Percentiles rank a stretch among this genome's conserved stretches.
Conservation (phyloP, 2,113 vertebrate genomes). For the Leucoraja erinaceus region DNA sequence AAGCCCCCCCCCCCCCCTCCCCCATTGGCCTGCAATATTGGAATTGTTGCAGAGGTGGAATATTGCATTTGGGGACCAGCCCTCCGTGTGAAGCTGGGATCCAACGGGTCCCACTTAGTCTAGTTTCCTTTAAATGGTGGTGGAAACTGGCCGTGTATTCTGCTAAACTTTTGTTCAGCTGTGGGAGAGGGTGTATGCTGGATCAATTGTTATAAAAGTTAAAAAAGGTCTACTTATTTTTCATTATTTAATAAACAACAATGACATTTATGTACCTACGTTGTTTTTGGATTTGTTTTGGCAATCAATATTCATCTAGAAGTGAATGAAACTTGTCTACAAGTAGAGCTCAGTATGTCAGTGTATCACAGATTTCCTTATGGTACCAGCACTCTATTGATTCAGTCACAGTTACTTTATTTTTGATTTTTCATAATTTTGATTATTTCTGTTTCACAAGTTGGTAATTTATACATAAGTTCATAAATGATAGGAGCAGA, state of each 20-base stretch:
- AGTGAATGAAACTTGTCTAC: background rate
- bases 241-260: background rate
- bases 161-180: too few relatives aligned
- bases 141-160: too few relatives aligned
- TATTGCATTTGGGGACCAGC: too few relatives aligned
- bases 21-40: too few relatives aligned
- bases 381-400: background rate
- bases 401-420: background rate
- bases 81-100: too few relatives aligned
- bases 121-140: too few relatives aligned
- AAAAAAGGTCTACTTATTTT: background rate
- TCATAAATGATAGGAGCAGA: too few relatives aligned
- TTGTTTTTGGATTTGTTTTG: background rate
- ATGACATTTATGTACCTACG: background rate
- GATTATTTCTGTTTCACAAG: too few relatives aligned
- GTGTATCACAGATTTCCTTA: background rate
- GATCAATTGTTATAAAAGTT: background rate
- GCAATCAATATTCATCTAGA: background rate
- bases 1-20: too few relatives aligned
- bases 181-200: background rate
- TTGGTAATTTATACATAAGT: too few relatives aligned
- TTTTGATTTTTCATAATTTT: background rate
- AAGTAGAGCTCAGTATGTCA: background rate
- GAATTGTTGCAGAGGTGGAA: too few relatives aligned
- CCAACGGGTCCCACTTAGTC: too few relatives aligned